Conservation (phyloP, 1,140 invertebrate species). For the Harlomillsia oculata region DNA sequence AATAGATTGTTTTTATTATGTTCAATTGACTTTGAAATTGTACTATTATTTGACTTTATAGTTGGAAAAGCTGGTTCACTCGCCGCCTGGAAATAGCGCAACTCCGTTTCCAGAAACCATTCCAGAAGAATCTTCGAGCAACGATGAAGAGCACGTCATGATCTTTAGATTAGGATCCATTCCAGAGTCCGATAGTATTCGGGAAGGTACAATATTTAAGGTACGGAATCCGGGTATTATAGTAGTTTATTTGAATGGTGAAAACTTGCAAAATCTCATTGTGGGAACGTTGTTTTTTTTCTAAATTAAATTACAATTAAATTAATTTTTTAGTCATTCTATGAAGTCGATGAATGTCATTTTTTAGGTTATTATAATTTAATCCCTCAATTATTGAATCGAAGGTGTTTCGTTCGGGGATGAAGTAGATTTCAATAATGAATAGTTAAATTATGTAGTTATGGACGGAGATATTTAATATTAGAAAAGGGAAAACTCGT, state of each 20-base stretch:
- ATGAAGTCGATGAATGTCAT: too few relatives aligned
- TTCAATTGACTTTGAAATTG: background rate
- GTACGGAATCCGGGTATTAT: too few relatives aligned
- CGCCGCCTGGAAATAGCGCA: conserved; percentile 8
- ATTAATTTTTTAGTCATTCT: background rate
- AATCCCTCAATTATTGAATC: too few relatives aligned
- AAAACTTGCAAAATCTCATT: too few relatives aligned
- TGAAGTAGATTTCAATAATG: too few relatives aligned
- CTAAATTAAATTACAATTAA: too few relatives aligned
- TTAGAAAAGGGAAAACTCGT: too few relatives aligned
- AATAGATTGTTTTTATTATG: background rate
- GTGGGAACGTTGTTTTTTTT: conserved; percentile 6
- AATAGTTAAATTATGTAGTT: too few relatives aligned
- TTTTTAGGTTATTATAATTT: too few relatives aligned
- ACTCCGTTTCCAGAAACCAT: conserved; percentile 81
- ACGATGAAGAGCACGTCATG: conserved; percentile 81
- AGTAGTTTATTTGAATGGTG: too few relatives aligned
- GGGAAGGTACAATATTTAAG: conserved; percentile 54
- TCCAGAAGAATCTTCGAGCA: conserved; percentile 73
- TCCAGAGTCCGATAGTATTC: conserved; percentile 52
- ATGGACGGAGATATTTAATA: too few relatives aligned
- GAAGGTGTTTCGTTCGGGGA: too few relatives aligned
- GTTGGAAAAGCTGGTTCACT: conserved; percentile 32
- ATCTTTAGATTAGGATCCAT: conserved; percentile 65
- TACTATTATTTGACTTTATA: conserved; percentile 5